Base-by-base conservation (phyloP, 2,797 vertebrate genomes). In the Chloroceryle inda region DNA sequence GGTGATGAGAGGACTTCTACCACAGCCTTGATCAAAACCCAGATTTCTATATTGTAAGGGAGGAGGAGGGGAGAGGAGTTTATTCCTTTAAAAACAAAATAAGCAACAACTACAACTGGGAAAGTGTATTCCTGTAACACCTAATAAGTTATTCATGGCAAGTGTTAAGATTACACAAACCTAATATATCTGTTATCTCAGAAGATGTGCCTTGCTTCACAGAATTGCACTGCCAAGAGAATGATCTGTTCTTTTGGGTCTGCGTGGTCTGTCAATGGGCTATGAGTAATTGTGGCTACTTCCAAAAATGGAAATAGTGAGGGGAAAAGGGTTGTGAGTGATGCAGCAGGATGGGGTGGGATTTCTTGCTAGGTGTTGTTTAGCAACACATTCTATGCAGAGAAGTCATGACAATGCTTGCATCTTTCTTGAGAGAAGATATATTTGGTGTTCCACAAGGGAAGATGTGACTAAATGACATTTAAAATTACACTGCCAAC, bases 371-470 rank as follows among this genome's bases (percentile, higher is more conserved):
- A 9, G 21, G 38, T 21, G 56, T 5, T 77, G 13, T 87, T 77
- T 13, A 78, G n/a, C 9, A 45, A 23, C 69, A 67, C 0, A 0
- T 73, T 24, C 20, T 56, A 0, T 20, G 16, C 18, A 27, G 31
- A 14, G 31, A 9, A 44, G 63, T 31, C 50, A 68, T 23, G 59
- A 52, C 33, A 38, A 17, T 61, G 12, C 59, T 52, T 42, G 21
- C 9, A 27, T 45, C 37, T 45, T 67, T 53, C 58, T 67, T 35
- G 66, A 64, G 66, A 66, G 52, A 31, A 59, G 49, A 63, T 69
- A 6, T 33, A 1, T 31, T 35, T 74, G 53, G 26, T 72, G 49
- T 74, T 77, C 53, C 50, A 8, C 13, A n/a, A 58, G 53, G 53
- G 23, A 82, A 56, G 77, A 77, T 72, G 38, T 33, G 50, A 50